Base-by-base conservation (phyloP, 2,113 vertebrate genomes). In the Datnioides undecimradiatus region DNA sequence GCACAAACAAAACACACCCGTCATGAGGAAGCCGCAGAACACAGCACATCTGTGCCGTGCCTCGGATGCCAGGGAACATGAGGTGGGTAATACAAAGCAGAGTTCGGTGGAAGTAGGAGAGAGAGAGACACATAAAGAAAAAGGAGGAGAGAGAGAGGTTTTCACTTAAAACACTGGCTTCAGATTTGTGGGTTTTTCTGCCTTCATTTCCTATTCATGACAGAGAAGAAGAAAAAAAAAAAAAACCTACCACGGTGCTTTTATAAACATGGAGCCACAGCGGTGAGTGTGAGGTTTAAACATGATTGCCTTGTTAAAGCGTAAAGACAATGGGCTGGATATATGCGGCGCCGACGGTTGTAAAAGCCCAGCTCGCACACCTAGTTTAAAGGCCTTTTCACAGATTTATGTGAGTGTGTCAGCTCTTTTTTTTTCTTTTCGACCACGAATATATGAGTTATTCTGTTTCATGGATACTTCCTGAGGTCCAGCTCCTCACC, bases 291-390 rank as follows among this genome's bases (percentile, higher is more conserved):
- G 49, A 52, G 51, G 68, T 81, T 79, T 64, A 75, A 87, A 87
- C 79, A 71, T 71, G 79, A 87, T 75, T 82, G 72, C 69, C 82
- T 90, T 71, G 80, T 90, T 87, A 86, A 82, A 84, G 67, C 65
- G 66, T 29, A 76, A 84, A 87, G 68, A 78, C 51, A 83, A 86
- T 51, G 41, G 62, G 80, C 25, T 41, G 65, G 71, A 76, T 59
- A 60, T 48, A 80, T 64, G 78, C 57, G 62, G 69, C 33, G 51
- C 46, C 41, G 13, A 16, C 21, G 55, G 77, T 73, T 67, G 70
- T 80, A 76, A 83, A 81, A 74, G 63, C 74, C 62, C 58, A 60
- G 62, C 74, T 73, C 40, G 21, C 51, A 78, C 83, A 84, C 60
- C 27, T 55, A 34, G 66, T 79, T 90, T 60, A 86, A 87, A 80